Conservation (phyloP, 1,140 invertebrate species). For the Drosophila littoralis region DNA sequence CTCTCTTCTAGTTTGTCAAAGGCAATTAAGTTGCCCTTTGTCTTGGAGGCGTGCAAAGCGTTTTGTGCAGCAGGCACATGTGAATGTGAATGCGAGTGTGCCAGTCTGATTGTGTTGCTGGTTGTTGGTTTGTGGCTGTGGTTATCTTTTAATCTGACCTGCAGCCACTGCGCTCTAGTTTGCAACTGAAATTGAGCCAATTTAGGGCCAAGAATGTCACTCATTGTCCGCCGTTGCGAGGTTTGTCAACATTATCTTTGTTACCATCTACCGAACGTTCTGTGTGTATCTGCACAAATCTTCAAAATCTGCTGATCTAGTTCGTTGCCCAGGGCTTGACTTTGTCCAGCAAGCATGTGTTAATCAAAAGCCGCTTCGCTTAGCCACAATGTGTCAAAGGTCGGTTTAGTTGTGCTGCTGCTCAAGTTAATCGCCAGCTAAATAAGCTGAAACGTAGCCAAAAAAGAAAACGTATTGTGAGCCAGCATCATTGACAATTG, state of each 20-base stretch:
- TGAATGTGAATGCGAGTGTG: neutral
- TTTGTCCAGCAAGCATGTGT: constrained; percentile 29
- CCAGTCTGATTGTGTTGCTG: neutral
- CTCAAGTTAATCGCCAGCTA: constrained; percentile 8
- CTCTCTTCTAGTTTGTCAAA: constrained; percentile 60
- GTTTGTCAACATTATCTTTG: constrained; percentile 54
- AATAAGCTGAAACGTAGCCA: neutral
- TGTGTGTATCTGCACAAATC: neutral
- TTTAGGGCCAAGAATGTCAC: constrained; percentile 50
- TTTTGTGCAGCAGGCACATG: constrained; percentile 20
- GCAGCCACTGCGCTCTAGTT: constrained; percentile 58
- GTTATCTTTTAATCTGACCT: constrained; percentile 4
- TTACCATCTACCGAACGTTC: neutral
- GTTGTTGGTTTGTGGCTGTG: neutral
- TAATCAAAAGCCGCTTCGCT: constrained; percentile 16
- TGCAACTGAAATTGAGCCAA: constrained; percentile 59
- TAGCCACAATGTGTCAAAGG: neutral
- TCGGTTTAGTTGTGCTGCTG: constrained; percentile 1
- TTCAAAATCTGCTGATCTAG: constrained; percentile 22
- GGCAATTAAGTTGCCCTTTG: constrained; percentile 63
- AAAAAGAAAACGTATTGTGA: too few relatives aligned
- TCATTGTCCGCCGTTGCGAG: constrained; percentile 17
- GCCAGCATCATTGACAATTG: too few relatives aligned
- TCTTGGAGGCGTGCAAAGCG: constrained; percentile 63
- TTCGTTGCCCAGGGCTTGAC: constrained; percentile 19